These are phyloP conservation scores for Deroplatys truncata DNA, from an alignment of 2,888 invertebrate genomes.

Conservation along the genomic window DNA sequence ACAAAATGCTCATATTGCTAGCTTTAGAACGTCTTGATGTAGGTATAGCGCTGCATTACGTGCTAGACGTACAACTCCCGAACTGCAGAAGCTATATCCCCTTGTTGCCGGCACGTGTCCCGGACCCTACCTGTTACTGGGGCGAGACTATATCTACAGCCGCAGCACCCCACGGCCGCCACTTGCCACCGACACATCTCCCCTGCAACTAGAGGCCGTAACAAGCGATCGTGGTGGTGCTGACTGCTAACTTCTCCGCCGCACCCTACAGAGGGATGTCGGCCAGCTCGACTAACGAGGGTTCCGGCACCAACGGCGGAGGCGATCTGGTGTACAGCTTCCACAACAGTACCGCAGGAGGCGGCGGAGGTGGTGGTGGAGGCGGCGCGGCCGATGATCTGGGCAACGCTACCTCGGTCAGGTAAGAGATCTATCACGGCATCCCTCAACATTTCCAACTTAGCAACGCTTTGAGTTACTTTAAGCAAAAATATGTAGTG, in stretches of 20 bases:
- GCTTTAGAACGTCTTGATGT: too few relatives aligned
- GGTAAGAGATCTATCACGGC: too few relatives aligned
- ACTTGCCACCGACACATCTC: neutral
- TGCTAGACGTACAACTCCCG: too few relatives aligned
- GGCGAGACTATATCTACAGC: neutral
- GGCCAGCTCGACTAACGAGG: neutral
- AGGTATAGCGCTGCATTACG: too few relatives aligned
- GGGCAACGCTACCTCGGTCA: neutral
- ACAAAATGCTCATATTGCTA: too few relatives aligned
- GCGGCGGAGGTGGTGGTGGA: neutral
- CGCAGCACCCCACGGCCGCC: neutral
- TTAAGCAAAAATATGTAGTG: too few relatives aligned
- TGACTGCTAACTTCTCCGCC: neutral
- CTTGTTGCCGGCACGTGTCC: too few relatives aligned
- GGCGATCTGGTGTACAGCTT: neutral
- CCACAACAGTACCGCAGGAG: neutral
- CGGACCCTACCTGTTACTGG: too few relatives aligned
- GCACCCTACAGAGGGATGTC: neutral
- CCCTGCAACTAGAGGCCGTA: neutral
- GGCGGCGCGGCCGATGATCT: neutral
- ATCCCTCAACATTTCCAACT: too few relatives aligned
- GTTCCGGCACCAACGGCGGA: neutral
- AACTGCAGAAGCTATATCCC: too few relatives aligned
- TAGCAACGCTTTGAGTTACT: too few relatives aligned
- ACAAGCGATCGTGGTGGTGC: neutral